Conservation (phyloP, 2,888 invertebrate genomes). For the Aquatica leii region DNA sequence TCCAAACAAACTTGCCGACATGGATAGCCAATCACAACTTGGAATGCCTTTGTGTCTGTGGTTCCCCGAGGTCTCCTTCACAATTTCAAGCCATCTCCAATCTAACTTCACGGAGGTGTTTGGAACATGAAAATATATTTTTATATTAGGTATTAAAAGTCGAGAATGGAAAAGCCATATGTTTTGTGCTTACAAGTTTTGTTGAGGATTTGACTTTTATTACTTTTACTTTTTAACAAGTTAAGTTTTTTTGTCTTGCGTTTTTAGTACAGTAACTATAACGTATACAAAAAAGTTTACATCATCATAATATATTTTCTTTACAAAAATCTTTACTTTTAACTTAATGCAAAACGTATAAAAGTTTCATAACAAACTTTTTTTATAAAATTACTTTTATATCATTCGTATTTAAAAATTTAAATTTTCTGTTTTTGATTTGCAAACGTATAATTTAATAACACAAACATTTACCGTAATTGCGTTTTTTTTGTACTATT, state of each 20-base stretch:
- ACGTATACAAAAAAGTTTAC: slow-evolving; percentile 13
- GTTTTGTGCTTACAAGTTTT: slow-evolving; percentile 28
- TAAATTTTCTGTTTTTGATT: too few species aligned
- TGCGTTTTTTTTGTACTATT: too few species aligned
- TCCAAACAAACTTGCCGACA: slow-evolving; percentile 32
- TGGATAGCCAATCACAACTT: slow-evolving; percentile 40
- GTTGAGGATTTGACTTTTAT: slow-evolving; percentile 31
- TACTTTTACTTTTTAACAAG: slow-evolving; percentile 32
- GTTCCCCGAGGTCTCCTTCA: slow-evolving; percentile 31
- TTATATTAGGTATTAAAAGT: slow-evolving; percentile 35
- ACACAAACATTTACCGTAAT: too few species aligned
- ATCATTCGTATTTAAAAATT: too few species aligned
- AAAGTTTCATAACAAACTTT: slow-evolving; percentile 1
- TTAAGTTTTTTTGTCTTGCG: slow-evolving; percentile 21
- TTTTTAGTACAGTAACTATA: slow-evolving; percentile 20
- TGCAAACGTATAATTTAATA: too few species aligned
- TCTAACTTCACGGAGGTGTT: slow-evolving; percentile 32
- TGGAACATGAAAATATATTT: slow-evolving; percentile 33
- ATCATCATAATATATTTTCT: slow-evolving; percentile 3
- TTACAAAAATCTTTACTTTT: background rate
- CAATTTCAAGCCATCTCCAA: slow-evolving; percentile 28
- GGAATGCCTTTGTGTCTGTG: slow-evolving; percentile 28
- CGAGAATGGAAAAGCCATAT: slow-evolving; percentile 29
- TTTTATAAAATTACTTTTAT: too few species aligned
- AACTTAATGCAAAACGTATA: background rate